Evolutionary conservation across 2,888 invertebrate species (phyloP).

Genomic region (Pandemis corylana): DNA sequence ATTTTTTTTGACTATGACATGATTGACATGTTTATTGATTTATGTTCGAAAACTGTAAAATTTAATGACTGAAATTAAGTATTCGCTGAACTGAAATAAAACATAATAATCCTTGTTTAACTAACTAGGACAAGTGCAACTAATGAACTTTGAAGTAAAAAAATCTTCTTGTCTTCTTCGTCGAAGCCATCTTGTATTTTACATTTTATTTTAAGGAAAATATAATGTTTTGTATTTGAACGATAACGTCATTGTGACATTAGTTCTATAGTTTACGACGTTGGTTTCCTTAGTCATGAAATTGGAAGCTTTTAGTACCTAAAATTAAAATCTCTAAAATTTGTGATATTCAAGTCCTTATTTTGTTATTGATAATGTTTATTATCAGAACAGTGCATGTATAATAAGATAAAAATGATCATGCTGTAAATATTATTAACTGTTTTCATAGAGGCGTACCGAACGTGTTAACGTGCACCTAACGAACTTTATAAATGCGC

Average conservation of each 20-base stretch:
- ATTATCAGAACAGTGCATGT: not conserved
- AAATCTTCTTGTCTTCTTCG: no score
- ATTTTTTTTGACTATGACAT: constrained; percentile 3
- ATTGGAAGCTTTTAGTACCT: no score
- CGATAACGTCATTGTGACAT: constrained; percentile 11
- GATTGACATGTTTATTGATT: constrained; percentile 28
- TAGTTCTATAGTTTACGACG: constrained; percentile 14
- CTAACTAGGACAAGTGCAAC: no score
- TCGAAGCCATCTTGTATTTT: no score
- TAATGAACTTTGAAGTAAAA: no score
- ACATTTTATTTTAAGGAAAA: not conserved
- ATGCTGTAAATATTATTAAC: not conserved
- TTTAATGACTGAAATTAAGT: not conserved
- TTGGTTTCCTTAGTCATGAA: not conserved
- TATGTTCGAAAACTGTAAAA: constrained; percentile 24
- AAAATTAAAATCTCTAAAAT: no score
- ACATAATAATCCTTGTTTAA: no score
- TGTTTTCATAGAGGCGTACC: not conserved
- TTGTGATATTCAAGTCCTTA: not conserved
- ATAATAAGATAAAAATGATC: not conserved
- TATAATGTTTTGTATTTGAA: constrained; percentile 2
- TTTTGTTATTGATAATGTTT: not conserved
- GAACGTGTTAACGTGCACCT: not conserved
- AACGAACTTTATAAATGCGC: constrained; percentile 32
- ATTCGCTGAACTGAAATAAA: no score